Evolutionary conservation across 2,888 invertebrate species (phyloP), one percentile per base, ranked within the genome.

Genomic region (Drosophila rubida): DNA sequence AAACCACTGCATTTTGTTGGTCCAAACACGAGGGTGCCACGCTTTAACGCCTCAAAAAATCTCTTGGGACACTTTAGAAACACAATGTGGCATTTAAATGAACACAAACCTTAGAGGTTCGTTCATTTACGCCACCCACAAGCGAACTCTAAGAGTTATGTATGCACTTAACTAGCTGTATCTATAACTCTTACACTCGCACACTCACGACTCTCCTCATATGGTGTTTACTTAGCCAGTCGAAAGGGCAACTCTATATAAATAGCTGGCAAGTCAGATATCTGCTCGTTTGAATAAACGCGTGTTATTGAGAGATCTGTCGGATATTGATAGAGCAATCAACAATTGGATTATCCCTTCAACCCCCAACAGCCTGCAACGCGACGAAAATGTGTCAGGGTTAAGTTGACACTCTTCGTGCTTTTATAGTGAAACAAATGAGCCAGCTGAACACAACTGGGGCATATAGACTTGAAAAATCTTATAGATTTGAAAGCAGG

Each of bases 21-120:
- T 74, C 75, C 86, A 78, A 82, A 71, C 60, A 60, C 55, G 67
- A 69, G 89, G 89, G 88, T 90, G 90, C 88, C 85, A 90, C 88
- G 90, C 91, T 90, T 91, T 90, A 90, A 89, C 91, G 91, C 91
- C 90, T 90, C 79, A 80, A 75, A 76, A 86, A 86, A 89, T 89
- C 89, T 84, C 87, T 70, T 71, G 89, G 88, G 87, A 91, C 87
- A 88, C 72, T 90, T 89, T 89, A 77, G 75, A 54, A 80, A 69
- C 69, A 86, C 86, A 86, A 83, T 87, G 78, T 60, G 78, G 83
- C 83, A 80, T 87, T 87, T 87, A 83, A 83, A 85, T 85, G 87
- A 86, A 85, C 76, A 78, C 63, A 65, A 67, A 65, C 75, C 75
- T 83, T 65, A 66, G 67, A 82, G 87, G 45, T 75, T 69, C 65